Conservation (phyloP, 2,797 vertebrate species). For the Eutrigla gurnardus region DNA sequence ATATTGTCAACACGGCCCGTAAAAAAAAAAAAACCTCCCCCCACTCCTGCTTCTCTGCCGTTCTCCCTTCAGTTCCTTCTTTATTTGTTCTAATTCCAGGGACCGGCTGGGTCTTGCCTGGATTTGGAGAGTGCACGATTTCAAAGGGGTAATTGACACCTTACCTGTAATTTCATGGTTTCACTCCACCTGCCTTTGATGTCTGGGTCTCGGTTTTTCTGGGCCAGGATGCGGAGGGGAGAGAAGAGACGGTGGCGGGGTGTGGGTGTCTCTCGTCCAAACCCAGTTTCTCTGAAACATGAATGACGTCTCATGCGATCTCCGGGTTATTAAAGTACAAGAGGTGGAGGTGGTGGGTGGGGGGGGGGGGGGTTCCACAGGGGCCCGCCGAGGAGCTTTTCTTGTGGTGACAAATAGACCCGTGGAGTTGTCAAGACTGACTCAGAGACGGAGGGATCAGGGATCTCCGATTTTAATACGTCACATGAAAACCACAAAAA, state of each 20-base stretch:
- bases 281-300: slow-evolving; percentile 43
- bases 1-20: slow-evolving; percentile 82
- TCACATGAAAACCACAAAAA: slow-evolving; percentile 38
- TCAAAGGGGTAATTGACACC: slow-evolving; percentile 91
- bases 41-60: slow-evolving; percentile 45
- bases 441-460: slow-evolving; percentile 48
- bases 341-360: background rate
- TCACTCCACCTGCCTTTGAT: slow-evolving; percentile 89
- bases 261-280: slow-evolving; percentile 43
- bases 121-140: slow-evolving; percentile 87
- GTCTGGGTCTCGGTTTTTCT: slow-evolving; percentile 78
- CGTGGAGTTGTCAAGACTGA: slow-evolving; percentile 46
- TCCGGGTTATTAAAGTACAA: slow-evolving; percentile 59
- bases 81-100: slow-evolving; percentile 87
- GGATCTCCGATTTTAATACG: slow-evolving; percentile 14
- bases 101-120: slow-evolving; percentile 88
- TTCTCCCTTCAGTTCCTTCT: slow-evolving; percentile 79
- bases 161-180: slow-evolving; percentile 90
- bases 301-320: slow-evolving; percentile 69
- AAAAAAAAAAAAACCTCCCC: slow-evolving; percentile 62
- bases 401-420: slow-evolving; percentile 69
- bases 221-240: slow-evolving; percentile 68
- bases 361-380: slow-evolving; percentile 3
- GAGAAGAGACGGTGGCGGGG: slow-evolving; percentile 51
- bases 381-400: slow-evolving; percentile 43